Evolutionary conservation across 92 coral and sea anemone species (phyloP), one percentile per base, ranked within the genome.

Genomic region (Porites cylindrica): DNA sequence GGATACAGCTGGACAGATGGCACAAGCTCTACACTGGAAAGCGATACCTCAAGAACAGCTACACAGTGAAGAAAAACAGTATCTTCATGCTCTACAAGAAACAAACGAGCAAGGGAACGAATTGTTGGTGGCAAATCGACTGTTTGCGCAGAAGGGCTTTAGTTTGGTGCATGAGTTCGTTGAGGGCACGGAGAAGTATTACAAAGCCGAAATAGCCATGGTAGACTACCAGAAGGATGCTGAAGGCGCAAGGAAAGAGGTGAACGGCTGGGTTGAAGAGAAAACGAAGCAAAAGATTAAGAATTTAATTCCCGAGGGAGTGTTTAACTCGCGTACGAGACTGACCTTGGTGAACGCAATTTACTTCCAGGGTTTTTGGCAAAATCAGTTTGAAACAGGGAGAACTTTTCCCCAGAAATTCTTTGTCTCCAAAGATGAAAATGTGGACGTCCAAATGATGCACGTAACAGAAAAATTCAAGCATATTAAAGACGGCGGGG

Each of bases 341-440:
- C 81, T 91, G 58, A 88, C 96, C 23, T 82, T 96, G 73, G 92
- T 90, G 26, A 96, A 96, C 84, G 98, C 98, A 26, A 86, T 96
- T 19, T 94, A 96, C 87, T 96, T 94, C 92, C 94, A 88, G 72
- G 98, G 98, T 66, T 77, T 89, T 10, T 96, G 98, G 98, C 80
- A 85, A 72, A 82, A 88, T 7, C 83, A 86, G 74, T 94, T 96
- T 61, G 19, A 82, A 9, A 82, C 90, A 70, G 88, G 70, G 75
- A 43, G 66, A 18, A 88, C 98, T 1, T 66, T 51, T 64, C 77
- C 86, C 51, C 85, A 90, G 70, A 68, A 68, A 7, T 96, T 96
- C 86, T 71, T 77, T 75, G 76, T 88, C 71, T 83, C 81, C 70
- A 64, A 56, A 21, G 72, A 52, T 24, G 83, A 92, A 62, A 93